Evolutionary conservation across 1,140 invertebrate species (phyloP), one percentile per base, ranked within the genome.

Genomic region (Trichonephila clavata): DNA sequence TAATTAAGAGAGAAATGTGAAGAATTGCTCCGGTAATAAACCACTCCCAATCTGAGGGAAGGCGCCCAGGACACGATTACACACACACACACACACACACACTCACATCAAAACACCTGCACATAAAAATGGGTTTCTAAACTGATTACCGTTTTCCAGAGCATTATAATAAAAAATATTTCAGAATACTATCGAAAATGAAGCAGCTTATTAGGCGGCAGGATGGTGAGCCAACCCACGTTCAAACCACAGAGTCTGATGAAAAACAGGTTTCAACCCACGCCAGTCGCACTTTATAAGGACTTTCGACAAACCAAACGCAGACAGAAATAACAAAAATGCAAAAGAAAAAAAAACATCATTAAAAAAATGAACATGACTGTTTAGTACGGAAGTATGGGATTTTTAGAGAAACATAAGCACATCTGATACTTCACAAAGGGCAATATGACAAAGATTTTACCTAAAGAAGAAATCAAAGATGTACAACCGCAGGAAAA

Each of bases 161-260:
- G 63, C 86, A 88, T 88, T n/a, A 68, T 20, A 57, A 3, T 20
- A 32, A 14, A 5, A 87, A 89, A 89, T 24, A 68, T 63, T 92
- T 61, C 57, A 87, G 77, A 84, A 60, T 68, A 80, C 32, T 93
- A 88, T 59, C 86, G 92, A 81, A 87, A 86, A 80, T 61, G 92
- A 93, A 93, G 83, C 21, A 27, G 86, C 92, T 93, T 87, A 87
- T 88, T 87, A 93, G 92, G 92, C 24, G 83, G 92, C 63, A 68
- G 61, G 63, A 61, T 84, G 60, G 91, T 92, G 57, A 57, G 43
- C 65, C 92, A 80, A n/a, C 92, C 92, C 86, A 93, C 92, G 92
- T 87, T 63, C 27, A 50, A 92, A 92, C 90, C 90, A 68, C 90
- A 92, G 63, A 92, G 80, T 92, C 63, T 32, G 90, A 65, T 18